phyloP scores from a whole-genome alignment of 2,113 vertebrate species.

The Larimichthys polyactis region DNA sequence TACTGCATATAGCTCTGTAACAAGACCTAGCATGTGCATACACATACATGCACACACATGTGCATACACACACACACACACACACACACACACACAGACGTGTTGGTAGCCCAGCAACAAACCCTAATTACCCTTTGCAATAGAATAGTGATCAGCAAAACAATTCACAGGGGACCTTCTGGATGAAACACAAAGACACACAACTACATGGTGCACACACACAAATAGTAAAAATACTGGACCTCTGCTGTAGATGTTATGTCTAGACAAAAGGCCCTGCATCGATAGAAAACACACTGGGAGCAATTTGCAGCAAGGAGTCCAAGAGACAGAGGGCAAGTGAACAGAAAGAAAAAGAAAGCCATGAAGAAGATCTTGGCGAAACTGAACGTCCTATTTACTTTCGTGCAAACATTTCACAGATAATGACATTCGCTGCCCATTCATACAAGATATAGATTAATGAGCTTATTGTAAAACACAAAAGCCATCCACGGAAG shows the following conservation, averaged over 20 bases:
- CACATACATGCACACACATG: neutral
- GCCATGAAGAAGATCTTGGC: neutral
- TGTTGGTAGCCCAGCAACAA: slow-evolving; percentile 61
- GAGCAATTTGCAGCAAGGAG: slow-evolving; percentile 32
- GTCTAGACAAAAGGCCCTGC: slow-evolving; percentile 15
- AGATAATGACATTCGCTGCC: neutral
- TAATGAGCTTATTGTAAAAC: slow-evolving; percentile 22
- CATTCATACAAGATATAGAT: neutral
- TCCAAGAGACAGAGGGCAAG: slow-evolving; percentile 6
- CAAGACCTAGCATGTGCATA: neutral
- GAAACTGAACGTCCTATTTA: neutral
- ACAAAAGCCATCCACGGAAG: slow-evolving; percentile 10
- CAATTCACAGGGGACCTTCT: neutral
- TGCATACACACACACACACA: neutral
- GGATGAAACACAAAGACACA: slow-evolving; percentile 1
- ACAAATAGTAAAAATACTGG: neutral
- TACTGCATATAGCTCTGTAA: slow-evolving; percentile 1
- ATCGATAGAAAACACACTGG: slow-evolving; percentile 47
- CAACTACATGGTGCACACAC: neutral
- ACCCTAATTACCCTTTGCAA: slow-evolving; percentile 55
- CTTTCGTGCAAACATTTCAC: neutral
- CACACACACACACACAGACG: neutral
- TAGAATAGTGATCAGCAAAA: slow-evolving; percentile 39
- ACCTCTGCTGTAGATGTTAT: slow-evolving; percentile 23
- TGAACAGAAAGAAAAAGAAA: neutral